A percentile compares a stretch with the other conserved stretches of the same genome.
Evolutionary conservation across 2,888 invertebrate genomes (phyloP).

Genomic region (Tryphoninae sp.): DNA sequence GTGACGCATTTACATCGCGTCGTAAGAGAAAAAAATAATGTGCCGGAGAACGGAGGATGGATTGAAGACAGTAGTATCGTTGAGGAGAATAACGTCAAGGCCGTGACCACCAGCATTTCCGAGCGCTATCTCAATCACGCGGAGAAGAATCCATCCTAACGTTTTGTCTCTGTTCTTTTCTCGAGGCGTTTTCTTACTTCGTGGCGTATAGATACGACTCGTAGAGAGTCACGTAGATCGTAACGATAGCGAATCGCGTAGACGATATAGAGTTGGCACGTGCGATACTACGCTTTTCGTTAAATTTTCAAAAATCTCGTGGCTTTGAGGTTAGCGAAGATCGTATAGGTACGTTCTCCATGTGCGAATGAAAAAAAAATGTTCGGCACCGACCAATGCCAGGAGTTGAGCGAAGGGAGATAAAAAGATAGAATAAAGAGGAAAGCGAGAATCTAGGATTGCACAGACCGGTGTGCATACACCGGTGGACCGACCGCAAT

Average conservation of each 20-base stretch:
- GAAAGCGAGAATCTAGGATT: slow-evolving; percentile 1
- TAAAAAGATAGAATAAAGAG: slow-evolving; percentile 12
- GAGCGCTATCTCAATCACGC: slow-evolving; percentile 46
- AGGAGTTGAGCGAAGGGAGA: slow-evolving; percentile 27
- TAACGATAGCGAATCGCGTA: slow-evolving; percentile 6
- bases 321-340: background rate
- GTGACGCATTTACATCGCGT: slow-evolving; percentile 55
- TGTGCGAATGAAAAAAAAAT: slow-evolving; percentile 11
- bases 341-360: background rate
- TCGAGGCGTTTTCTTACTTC: slow-evolving; percentile 26
- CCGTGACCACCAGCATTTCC: slow-evolving; percentile 59
- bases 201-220: background rate
- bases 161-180: background rate
- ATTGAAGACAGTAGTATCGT: slow-evolving; percentile 34
- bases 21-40: slow-evolving; percentile 43
- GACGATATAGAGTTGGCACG: slow-evolving; percentile 25
- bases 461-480: slow-evolving; percentile 15
- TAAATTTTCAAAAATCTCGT: slow-evolving; percentile 40
- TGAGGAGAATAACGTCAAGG: slow-evolving; percentile 51
- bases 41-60: slow-evolving; percentile 3
- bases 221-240: background rate
- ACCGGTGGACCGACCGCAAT: slow-evolving; percentile 24
- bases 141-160: too few relatives aligned
- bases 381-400: slow-evolving; percentile 41
- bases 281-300: slow-evolving; percentile 32